phyloP scores from a whole-genome alignment of 2,113 vertebrate genomes.

The Gymnorhina tibicen region DNA sequence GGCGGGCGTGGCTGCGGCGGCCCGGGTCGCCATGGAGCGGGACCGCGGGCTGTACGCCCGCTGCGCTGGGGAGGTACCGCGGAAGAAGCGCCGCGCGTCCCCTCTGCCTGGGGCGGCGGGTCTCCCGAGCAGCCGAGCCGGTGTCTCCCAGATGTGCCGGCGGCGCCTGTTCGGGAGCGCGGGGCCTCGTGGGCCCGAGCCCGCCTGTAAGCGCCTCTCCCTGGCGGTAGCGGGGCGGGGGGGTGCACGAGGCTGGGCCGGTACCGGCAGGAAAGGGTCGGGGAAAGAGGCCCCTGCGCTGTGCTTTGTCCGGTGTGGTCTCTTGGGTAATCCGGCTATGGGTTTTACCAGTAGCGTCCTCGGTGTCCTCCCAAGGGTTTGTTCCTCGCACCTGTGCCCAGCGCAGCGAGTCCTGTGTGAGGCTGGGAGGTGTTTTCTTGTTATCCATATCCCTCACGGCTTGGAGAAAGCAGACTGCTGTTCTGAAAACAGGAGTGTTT shows the following conservation, averaged over 20 bases:
- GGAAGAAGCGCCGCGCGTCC: neutral
- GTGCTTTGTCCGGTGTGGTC: neutral
- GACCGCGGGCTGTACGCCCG: accelerated
- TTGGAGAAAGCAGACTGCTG: neutral
- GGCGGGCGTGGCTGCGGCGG: accelerated
- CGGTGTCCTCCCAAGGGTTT: too few relatives aligned
- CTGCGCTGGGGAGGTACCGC: neutral
- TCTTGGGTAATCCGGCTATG: accelerated
- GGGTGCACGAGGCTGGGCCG: neutral
- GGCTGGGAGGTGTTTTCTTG: accelerated
- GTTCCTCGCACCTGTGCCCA: too few relatives aligned
- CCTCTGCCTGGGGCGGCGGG: neutral
- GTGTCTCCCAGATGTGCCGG: neutral
- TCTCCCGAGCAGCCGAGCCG: neutral
- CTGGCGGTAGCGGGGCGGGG: neutral
- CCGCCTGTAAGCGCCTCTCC: neutral
- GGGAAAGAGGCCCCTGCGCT: too few relatives aligned
- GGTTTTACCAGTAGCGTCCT: accelerated
- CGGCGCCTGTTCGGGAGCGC: neutral
- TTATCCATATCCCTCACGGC: accelerated
- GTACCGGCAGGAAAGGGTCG: neutral
- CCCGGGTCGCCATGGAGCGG: neutral
- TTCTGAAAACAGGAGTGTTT: accelerated
- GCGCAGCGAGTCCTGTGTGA: accelerated
- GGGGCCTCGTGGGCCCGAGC: neutral